A percentile compares a stretch with the other conserved stretches of the same genome.
Evolutionary conservation across 1,140 invertebrate species (phyloP).

Genomic region (Palaemon carinicauda): DNA sequence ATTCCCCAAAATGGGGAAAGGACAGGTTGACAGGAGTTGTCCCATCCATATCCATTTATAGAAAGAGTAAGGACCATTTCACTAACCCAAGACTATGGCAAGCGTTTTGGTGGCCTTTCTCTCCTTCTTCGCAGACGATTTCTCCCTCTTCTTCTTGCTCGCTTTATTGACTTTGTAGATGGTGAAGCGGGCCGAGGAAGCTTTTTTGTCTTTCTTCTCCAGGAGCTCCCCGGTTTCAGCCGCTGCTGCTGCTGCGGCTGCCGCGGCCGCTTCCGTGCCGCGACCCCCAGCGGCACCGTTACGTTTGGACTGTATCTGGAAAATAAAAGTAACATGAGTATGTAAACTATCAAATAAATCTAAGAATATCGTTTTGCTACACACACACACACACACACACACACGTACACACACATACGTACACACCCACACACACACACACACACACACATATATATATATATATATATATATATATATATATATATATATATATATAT

Average conservation of each 20-base stretch:
- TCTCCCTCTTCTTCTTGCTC: conserved; percentile 93
- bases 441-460: conserved; percentile 9
- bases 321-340: conserved; percentile 66
- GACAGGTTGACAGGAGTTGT: no score
- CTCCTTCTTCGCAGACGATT: conserved; percentile 93
- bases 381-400: no score
- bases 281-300: conserved; percentile 61
- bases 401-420: no score
- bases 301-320: conserved; percentile 69
- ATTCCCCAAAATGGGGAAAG: no score
- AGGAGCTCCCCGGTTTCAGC: conserved; percentile 39
- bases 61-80: background rate
- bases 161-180: conserved; percentile 93
- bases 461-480: background rate
- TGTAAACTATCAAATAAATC: no score
- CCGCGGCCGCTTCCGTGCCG: conserved; percentile 27
- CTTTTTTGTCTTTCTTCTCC: conserved; percentile 59
- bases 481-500: background rate
- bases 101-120: conserved; percentile 99
- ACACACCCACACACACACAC: no score
- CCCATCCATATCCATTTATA: no score
- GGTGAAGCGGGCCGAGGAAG: conserved; percentile 75
- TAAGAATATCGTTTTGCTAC: no score
- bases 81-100: conserved; percentile 96
- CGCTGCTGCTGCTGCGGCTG: conserved; percentile 1